These are phyloP conservation scores for Babyrousa celebensis DNA, from an alignment of 2,797 vertebrate species.

Conservation along the genomic window DNA sequence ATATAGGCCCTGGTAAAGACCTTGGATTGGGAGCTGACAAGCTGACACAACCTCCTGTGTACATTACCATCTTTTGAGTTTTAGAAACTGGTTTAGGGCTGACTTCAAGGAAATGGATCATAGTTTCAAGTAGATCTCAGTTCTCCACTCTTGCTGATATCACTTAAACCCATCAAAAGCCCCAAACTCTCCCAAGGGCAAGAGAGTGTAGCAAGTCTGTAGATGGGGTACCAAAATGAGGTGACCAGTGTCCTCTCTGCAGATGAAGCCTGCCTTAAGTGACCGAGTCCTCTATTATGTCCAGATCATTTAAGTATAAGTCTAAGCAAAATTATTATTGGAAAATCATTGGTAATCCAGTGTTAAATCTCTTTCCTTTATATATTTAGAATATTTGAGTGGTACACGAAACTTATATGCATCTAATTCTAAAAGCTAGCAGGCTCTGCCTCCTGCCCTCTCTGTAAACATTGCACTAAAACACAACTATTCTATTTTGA, in stretches of 20 bases:
- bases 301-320: conserved; percentile 31
- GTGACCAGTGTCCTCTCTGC: neutral
- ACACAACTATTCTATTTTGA: neutral
- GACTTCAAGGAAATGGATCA: neutral
- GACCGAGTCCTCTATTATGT: neutral
- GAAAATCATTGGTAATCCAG: neutral
- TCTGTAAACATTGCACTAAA: neutral
- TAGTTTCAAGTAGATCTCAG: neutral
- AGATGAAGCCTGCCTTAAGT: neutral
- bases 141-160: neutral
- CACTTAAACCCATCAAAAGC: neutral
- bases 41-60: neutral
- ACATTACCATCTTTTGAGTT: neutral
- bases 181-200: neutral
- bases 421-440: neutral
- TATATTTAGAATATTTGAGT: neutral
- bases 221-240: neutral
- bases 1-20: neutral
- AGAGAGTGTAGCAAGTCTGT: neutral
- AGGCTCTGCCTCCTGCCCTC: neutral
- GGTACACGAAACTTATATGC: neutral
- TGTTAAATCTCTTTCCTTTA: neutral
- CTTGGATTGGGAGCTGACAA: neutral
- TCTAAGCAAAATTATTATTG: neutral
- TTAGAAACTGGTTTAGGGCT: neutral